Conservation (phyloP, 64 coral and sea anemone genomes). For the Platygyra sinensis region DNA sequence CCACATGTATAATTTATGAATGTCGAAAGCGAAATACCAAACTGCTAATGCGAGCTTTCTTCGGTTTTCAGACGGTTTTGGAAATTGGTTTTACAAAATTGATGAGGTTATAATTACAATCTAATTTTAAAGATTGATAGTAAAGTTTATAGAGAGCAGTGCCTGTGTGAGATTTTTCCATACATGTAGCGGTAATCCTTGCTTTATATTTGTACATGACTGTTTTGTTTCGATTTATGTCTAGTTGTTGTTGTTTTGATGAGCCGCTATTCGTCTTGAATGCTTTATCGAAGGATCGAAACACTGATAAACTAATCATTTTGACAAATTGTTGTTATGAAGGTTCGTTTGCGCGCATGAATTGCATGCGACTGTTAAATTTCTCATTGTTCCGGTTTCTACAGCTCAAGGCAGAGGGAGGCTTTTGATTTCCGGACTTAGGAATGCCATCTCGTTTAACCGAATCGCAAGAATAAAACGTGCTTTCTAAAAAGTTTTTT, state of each 20-base stretch:
- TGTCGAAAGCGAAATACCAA: slow-evolving; percentile 29
- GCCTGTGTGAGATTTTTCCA: not conserved
- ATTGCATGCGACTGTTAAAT: not conserved
- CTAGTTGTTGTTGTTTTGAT: not conserved
- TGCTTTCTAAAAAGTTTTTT: not conserved
- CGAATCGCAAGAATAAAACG: not conserved
- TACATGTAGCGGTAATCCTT: not conserved
- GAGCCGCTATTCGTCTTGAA: not conserved
- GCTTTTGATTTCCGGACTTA: slow-evolving; percentile 36
- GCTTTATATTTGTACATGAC: not conserved
- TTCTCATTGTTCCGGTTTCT: slow-evolving; percentile 8
- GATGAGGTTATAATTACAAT: not conserved
- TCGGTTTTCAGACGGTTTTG: not conserved
- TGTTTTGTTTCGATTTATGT: not conserved
- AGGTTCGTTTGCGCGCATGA: not conserved
- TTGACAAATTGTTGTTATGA: not conserved
- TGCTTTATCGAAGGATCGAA: not conserved
- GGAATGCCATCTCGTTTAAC: not conserved
- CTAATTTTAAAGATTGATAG: slow-evolving; percentile 29
- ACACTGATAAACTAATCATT: not conserved
- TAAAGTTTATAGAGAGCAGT: slow-evolving; percentile 30
- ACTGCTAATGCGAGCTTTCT: not conserved
- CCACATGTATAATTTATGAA: slow-evolving; percentile 48
- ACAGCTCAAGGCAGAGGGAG: not conserved
- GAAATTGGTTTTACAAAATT: slow-evolving; percentile 23